phyloP scores from a whole-genome alignment of 2,888 invertebrate species.

The Leptogaster cylindrica region DNA sequence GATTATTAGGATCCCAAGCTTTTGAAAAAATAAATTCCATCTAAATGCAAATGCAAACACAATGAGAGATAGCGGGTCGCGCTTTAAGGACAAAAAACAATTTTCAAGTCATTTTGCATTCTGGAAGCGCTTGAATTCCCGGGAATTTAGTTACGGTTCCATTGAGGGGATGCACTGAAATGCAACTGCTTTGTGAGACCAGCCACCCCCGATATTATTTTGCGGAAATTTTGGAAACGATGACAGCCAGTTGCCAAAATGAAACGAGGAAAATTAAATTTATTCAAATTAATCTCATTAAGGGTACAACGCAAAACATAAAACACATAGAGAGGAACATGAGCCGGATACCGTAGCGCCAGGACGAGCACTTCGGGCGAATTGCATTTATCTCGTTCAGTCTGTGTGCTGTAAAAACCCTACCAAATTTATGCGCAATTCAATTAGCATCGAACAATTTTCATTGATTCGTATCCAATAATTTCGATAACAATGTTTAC shows the following conservation, averaged over 20 bases:
- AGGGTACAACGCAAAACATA: slow-evolving; percentile 10
- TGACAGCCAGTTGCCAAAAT: background rate
- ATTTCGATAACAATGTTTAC: slow-evolving; percentile 12
- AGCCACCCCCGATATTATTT: too few species aligned
- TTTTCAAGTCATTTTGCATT: too few species aligned
- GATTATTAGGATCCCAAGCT: too few species aligned
- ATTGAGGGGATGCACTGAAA: too few species aligned
- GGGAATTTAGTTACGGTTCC: too few species aligned
- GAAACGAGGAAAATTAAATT: slow-evolving; percentile 5
- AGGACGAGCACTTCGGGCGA: too few species aligned
- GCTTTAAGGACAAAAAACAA: too few species aligned
- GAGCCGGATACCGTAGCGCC: background rate
- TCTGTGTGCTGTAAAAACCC: background rate
- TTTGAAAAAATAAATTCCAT: too few species aligned
- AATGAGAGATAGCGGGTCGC: too few species aligned
- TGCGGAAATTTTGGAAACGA: background rate
- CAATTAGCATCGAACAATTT: slow-evolving; percentile 17
- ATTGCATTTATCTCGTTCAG: background rate
- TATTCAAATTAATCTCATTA: slow-evolving; percentile 21
- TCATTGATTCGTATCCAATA: slow-evolving; percentile 12
- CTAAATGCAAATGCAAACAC: too few species aligned
- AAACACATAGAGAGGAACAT: background rate
- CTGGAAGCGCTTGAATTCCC: too few species aligned
- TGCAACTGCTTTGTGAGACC: too few species aligned
- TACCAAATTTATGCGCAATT: slow-evolving; percentile 6